Evolutionary conservation across 1,140 invertebrate genomes (phyloP).

Genomic region (roundworm (Caenorhabditis elegans)): WBcel235 BX284606.5:6343001-6343500

Average conservation of each 20-base stretch:
- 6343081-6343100: not conserved
- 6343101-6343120: not conserved
- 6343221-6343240: not conserved
- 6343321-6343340: not conserved
- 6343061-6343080: too few relatives aligned
- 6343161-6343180: not conserved
- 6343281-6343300: not conserved
- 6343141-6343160: not conserved
- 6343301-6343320: not conserved
- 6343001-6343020: too few relatives aligned
- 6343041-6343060: too few relatives aligned
- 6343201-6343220: not conserved
- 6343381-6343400: not conserved
- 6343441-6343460: not conserved
- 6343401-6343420: not conserved
- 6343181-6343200: not conserved
- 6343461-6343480: not conserved
- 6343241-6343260: not conserved
- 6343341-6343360: too few relatives aligned
- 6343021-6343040: too few relatives aligned
- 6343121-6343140: not conserved
- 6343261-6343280: not conserved
- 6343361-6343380: too few relatives aligned
- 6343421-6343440: not conserved
- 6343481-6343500: too few relatives aligned